phyloP scores from a whole-genome alignment of 2,113 vertebrate species.

The Poeciliopsis retropinna region DNA sequence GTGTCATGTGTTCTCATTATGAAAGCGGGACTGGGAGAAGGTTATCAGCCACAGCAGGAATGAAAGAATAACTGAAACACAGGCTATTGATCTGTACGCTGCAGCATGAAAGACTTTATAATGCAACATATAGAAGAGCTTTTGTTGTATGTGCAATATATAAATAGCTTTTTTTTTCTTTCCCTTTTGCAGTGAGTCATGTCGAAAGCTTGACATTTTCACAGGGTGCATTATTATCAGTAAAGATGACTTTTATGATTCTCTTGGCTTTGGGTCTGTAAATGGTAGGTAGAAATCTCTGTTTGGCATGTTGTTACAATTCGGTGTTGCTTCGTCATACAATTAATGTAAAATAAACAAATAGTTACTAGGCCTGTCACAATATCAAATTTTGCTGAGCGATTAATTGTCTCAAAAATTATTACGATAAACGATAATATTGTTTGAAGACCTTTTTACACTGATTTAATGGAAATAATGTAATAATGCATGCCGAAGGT shows the following conservation, averaged over 20 bases:
- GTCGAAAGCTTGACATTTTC: slow-evolving; percentile 38
- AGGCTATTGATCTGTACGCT: slow-evolving; percentile 51
- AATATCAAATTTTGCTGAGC: too few relatives aligned
- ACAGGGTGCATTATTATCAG: slow-evolving; percentile 30
- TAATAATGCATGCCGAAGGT: too few relatives aligned
- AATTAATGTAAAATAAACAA: not conserved
- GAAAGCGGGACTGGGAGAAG: slow-evolving; percentile 60
- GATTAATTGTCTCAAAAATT: too few relatives aligned
- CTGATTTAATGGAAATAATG: too few relatives aligned
- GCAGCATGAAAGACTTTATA: slow-evolving; percentile 34
- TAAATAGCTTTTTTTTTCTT: slow-evolving; percentile 29
- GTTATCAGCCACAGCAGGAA: slow-evolving; percentile 68
- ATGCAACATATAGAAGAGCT: slow-evolving; percentile 26
- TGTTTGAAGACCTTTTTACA: too few relatives aligned
- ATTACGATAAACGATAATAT: too few relatives aligned
- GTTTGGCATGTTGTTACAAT: not conserved
- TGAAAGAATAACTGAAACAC: slow-evolving; percentile 34
- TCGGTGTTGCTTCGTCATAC: not conserved
- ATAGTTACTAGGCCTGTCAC: too few relatives aligned
- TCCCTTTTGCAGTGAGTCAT: slow-evolving; percentile 43
- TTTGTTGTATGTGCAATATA: slow-evolving; percentile 31
- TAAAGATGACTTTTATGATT: slow-evolving; percentile 7
- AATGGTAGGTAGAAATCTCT: not conserved
- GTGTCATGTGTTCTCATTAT: slow-evolving; percentile 72
- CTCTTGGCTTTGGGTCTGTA: not conserved